These are phyloP conservation scores for Epinephelus lanceolatus DNA, from an alignment of 2,113 vertebrate species.

Conservation along the genomic window DNA sequence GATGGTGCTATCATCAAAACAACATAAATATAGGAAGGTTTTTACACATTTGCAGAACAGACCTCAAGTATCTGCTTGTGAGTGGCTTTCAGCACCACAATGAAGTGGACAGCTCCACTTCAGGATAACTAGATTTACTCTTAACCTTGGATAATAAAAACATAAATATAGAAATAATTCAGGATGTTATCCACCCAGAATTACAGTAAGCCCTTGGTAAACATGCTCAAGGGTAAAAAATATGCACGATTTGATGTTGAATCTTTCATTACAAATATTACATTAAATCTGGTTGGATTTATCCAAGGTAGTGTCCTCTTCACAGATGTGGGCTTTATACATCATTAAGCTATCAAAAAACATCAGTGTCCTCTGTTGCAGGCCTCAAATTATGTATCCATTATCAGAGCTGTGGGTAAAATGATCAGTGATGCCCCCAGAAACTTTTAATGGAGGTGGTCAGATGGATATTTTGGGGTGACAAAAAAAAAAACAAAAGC, in stretches of 20 bases:
- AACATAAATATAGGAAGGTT: neutral
- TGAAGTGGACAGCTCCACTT: constrained; percentile 49
- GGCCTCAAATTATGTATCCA: neutral
- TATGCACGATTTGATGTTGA: neutral
- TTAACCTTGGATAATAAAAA: neutral
- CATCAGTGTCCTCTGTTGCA: neutral
- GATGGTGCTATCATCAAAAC: neutral
- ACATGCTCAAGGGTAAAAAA: neutral
- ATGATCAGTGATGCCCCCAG: neutral
- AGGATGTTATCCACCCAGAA: neutral
- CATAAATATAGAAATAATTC: neutral
- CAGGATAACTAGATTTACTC: neutral
- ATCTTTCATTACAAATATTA: neutral
- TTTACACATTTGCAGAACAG: neutral
- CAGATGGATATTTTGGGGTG: too few relatives aligned
- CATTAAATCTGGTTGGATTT: neutral
- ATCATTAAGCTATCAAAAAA: neutral
- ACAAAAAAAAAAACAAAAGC: too few relatives aligned
- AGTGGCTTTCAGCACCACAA: constrained; percentile 37
- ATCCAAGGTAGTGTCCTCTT: neutral
- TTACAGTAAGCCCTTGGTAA: neutral
- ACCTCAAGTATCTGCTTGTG: neutral
- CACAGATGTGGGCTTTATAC: neutral
- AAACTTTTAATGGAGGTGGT: too few relatives aligned
- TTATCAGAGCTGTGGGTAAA: neutral